Evolutionary conservation across 2,113 vertebrate species (phyloP).

Genomic region (Sinocyclocheilus rhinocerous): DNA sequence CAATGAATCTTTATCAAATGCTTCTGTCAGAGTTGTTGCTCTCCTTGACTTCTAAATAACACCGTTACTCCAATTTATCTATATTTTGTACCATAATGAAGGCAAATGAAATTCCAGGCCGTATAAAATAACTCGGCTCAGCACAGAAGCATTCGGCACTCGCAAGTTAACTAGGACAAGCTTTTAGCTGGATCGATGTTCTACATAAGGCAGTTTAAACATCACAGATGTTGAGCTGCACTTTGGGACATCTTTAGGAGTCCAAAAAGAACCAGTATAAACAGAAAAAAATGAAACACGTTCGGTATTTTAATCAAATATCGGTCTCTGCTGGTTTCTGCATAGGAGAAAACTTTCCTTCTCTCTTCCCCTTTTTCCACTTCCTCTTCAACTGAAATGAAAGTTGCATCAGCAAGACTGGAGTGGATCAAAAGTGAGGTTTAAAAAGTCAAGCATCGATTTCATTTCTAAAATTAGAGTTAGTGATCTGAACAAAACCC

Average conservation of each 20-base stretch:
- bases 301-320: neutral
- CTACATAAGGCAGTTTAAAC: slow-evolving; percentile 19
- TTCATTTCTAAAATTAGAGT: neutral
- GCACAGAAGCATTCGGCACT: neutral
- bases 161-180: slow-evolving; percentile 7
- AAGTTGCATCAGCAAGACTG: neutral
- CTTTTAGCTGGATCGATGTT: slow-evolving; percentile 31
- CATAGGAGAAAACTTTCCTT: neutral
- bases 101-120: neutral
- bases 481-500: neutral
- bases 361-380: neutral
- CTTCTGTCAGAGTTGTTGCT: neutral
- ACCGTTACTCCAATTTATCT: neutral
- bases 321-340: neutral
- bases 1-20: neutral
- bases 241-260: slow-evolving; percentile 29
- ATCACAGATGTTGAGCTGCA: slow-evolving; percentile 11
- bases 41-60: neutral
- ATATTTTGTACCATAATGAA: neutral
- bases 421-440: neutral
- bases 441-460: neutral
- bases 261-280: too few relatives aligned
- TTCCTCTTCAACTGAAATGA: neutral
- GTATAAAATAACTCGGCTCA: slow-evolving; percentile 2
- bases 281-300: neutral